Evolutionary conservation across 2,113 vertebrate species (phyloP), one percentile per base, ranked within the genome.

Genomic region (Tachuris rubrigastra): DNA sequence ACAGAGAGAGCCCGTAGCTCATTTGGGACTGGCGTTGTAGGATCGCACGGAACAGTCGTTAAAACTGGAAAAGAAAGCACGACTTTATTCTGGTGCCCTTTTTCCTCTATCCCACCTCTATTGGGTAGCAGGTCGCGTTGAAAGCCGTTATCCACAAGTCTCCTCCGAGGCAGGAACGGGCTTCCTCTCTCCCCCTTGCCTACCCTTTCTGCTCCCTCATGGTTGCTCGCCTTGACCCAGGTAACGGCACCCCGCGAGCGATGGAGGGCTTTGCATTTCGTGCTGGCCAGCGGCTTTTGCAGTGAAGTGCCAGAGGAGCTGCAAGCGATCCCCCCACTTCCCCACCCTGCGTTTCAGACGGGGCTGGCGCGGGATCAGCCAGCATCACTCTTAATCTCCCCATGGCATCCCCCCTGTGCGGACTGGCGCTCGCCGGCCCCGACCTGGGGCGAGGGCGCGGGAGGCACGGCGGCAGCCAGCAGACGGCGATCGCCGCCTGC

Each of bases 401-500:
- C 37, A 9, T 4, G 16, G 72, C 68, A 71, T 59, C 50, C 25
- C 73, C 53, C 55, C 31, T n/a, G 25, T 6, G 24, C 25, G 24
- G 49, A 33, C 68, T 50, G 52, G n/a, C 53, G 4, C 66, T 77
- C 39, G 14, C 44, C 44, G 22, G 46, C 47, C 58, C 8, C 6
- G 30, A 37, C 19, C 59, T 17, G 21, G 28, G 55, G 27, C 12
- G 81, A 74, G 28, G 55, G 30, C 10, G 84, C 69, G 28, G 91
- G 81, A 65, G 46, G 10, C 30, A 2, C 66, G 35, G 68, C 59
- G 63, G 91, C 94, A 81, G 93, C 99, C 99, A 99, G 98, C 97
- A 99, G 99, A 98, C 99, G 99, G 99, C 99, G 98, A 97, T 99
- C 97, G 97, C 96, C 95, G 76, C 94, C 97, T 96, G 96, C 94